Conservation (phyloP, 1,140 invertebrate species). For the Drosophila ironensis region DNA sequence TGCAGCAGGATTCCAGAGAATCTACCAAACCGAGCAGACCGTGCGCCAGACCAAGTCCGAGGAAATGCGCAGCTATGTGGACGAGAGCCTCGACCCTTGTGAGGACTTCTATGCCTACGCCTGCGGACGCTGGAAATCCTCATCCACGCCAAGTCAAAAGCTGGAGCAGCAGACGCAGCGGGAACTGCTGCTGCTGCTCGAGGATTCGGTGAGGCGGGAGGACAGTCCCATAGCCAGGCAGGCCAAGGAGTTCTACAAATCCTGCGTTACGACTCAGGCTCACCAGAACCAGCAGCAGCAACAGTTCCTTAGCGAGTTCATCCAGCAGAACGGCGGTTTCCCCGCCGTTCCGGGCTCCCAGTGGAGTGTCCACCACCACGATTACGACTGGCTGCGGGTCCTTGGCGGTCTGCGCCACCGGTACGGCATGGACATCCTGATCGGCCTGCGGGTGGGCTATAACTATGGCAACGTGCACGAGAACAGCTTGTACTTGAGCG, state of each 20-base stretch:
- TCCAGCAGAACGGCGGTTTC: slow-evolving; percentile 70
- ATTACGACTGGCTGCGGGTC: slow-evolving; percentile 87
- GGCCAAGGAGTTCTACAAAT: slow-evolving; percentile 91
- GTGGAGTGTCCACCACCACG: slow-evolving; percentile 56
- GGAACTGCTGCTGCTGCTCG: slow-evolving; percentile 87
- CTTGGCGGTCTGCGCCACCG: slow-evolving; percentile 87
- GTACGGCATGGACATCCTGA: slow-evolving; percentile 90
- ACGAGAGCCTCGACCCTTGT: slow-evolving; percentile 90
- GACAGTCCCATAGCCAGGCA: slow-evolving; percentile 82
- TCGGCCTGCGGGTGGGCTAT: slow-evolving; percentile 91
- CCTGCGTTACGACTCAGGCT: slow-evolving; percentile 91
- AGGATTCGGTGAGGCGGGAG: slow-evolving; percentile 76
- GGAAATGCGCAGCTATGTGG: slow-evolving; percentile 90
- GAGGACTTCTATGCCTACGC: slow-evolving; percentile 91
- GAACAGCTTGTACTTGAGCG: slow-evolving; percentile 92
- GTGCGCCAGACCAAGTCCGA: slow-evolving; percentile 82
- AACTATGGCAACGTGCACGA: slow-evolving; percentile 93
- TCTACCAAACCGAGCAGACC: slow-evolving; percentile 76
- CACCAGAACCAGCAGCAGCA: slow-evolving; percentile 89
- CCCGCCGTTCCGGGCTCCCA: slow-evolving; percentile 67
- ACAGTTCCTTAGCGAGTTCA: slow-evolving; percentile 87
- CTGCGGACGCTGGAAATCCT: slow-evolving; percentile 84
- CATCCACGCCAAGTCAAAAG: slow-evolving; percentile 89
- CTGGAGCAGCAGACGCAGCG: slow-evolving; percentile 86
- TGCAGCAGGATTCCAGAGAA: slow-evolving; percentile 74